phyloP scores from a whole-genome alignment of 1,140 invertebrate species.

The Microplitis mediator region DNA sequence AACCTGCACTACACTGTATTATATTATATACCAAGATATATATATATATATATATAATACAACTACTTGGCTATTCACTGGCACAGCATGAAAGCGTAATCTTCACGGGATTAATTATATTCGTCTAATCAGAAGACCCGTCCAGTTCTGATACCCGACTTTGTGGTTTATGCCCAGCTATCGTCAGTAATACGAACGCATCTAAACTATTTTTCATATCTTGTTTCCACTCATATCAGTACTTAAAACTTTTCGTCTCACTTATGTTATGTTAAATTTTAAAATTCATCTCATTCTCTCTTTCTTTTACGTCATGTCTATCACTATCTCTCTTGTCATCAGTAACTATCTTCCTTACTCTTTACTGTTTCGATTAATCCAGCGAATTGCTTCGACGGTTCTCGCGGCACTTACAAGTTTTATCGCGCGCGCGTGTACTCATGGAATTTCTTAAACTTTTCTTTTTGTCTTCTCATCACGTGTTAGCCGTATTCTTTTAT shows the following conservation, averaged over 20 bases:
- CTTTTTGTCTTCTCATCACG: slow-evolving; percentile 14
- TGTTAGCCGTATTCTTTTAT: neutral
- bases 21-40: no score
- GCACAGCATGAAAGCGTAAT: neutral
- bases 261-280: neutral
- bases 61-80: neutral
- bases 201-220: neutral
- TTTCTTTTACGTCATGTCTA: neutral
- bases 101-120: slow-evolving; percentile 2
- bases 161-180: neutral
- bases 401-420: slow-evolving; percentile 29
- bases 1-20: no score
- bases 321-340: slow-evolving; percentile 3
- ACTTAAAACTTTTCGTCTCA: neutral
- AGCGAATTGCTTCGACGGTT: slow-evolving; percentile 22
- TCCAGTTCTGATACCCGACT: neutral
- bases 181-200: neutral
- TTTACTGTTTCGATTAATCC: slow-evolving; percentile 27
- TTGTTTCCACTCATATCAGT: no score
- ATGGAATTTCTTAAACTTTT: slow-evolving; percentile 20
- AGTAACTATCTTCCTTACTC: neutral
- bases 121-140: neutral
- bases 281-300: neutral
- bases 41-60: no score
- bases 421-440: slow-evolving; percentile 25